A percentile compares a stretch with the other conserved stretches of the same genome.
These are phyloP conservation scores for Cryptoprocta ferox DNA, from an alignment of 2,797 vertebrate genomes.

Conservation along the genomic window DNA sequence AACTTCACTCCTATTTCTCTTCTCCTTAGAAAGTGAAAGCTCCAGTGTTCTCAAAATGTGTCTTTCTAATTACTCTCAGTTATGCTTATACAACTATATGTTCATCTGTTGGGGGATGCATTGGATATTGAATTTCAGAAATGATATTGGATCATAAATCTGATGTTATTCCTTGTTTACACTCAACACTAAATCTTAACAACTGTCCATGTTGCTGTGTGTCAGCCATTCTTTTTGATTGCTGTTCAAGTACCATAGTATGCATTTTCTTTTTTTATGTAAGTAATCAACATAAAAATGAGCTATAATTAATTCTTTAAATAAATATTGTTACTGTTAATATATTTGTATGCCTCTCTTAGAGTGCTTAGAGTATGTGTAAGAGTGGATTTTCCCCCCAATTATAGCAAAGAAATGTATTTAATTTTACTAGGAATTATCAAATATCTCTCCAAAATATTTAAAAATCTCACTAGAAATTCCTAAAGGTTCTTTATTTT, in stretches of 20 bases:
- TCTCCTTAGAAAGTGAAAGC: neutral
- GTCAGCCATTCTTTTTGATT: neutral
- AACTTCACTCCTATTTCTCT: neutral
- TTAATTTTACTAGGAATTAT: neutral
- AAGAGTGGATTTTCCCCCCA: neutral
- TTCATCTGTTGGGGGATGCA: neutral
- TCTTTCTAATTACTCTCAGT: neutral
- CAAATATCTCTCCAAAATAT: neutral
- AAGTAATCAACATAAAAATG: neutral
- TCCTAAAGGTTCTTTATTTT: neutral
- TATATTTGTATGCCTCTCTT: neutral
- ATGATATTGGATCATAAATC: neutral
- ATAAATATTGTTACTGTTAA: neutral
- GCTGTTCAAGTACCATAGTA: neutral
- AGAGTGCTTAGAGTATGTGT: neutral
- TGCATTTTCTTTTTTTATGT: neutral
- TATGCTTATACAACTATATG: neutral
- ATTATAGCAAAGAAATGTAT: neutral
- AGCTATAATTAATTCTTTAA: neutral
- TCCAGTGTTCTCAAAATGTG: neutral
- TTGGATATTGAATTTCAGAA: neutral
- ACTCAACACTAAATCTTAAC: neutral
- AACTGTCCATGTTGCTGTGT: neutral
- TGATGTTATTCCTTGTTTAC: neutral
- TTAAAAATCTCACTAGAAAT: neutral